A percentile compares a stretch with the other conserved stretches of the same genome.
Conservation (phyloP, 2,113 vertebrate species). For the Dendrocopos noguchii region DNA sequence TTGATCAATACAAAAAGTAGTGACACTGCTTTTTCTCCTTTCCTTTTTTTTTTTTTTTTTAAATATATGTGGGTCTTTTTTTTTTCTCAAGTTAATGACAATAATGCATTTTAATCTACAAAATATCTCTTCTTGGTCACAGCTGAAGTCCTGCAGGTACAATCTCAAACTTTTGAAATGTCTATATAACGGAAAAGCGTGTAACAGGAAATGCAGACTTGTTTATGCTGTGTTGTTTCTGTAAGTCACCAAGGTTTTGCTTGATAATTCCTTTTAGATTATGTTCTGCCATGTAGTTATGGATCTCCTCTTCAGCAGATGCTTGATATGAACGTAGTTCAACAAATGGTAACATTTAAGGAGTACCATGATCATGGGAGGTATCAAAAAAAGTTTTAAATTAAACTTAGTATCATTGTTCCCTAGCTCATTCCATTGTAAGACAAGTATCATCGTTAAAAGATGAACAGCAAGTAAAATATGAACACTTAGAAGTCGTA, state of each 20-base stretch:
- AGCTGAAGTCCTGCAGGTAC: constrained; percentile 5
- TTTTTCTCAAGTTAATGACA: constrained; percentile 66
- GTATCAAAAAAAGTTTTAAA: constrained; percentile 9
- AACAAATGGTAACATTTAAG: constrained; percentile 1
- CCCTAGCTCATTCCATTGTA: background rate
- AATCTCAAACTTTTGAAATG: constrained; percentile 13
- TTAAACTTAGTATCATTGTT: constrained; percentile 1
- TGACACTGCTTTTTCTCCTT: constrained; percentile 1
- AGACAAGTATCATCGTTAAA: background rate
- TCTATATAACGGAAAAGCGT: constrained; percentile 19
- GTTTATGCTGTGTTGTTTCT: constrained; percentile 12
- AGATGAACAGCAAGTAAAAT: background rate
- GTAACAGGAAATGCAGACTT: background rate
- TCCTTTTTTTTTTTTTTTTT: background rate
- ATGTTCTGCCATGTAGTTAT: background rate
- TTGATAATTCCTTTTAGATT: constrained; percentile 16
- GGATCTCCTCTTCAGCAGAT: constrained; percentile 11
- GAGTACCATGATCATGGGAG: background rate
- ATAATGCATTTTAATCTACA: constrained; percentile 66
- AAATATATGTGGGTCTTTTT: background rate
- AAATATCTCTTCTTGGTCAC: constrained; percentile 11
- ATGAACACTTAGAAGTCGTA: background rate
- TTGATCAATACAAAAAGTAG: constrained; percentile 73
- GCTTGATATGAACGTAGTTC: constrained; percentile 1
- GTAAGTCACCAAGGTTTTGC: background rate